These are phyloP conservation scores for Pyrrhosoma nymphula DNA, from an alignment of 2,888 invertebrate species.

Conservation along the genomic window DNA sequence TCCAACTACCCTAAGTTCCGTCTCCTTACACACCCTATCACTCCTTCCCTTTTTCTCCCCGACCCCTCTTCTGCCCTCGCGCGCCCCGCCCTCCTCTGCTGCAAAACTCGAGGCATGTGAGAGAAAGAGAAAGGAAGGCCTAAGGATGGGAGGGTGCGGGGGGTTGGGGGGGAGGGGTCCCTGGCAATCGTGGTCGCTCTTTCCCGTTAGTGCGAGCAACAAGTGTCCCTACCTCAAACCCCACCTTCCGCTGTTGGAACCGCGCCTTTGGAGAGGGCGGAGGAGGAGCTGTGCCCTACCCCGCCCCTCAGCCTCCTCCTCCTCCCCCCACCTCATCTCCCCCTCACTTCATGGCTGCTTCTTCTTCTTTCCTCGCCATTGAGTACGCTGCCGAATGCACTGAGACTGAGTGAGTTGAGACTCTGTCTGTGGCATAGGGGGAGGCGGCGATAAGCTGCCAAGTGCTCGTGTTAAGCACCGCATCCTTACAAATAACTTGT, in stretches of 20 bases:
- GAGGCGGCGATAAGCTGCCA: not conserved
- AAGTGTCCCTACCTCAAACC: constrained; percentile 45
- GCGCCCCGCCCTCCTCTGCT: too few species aligned
- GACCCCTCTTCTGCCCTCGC: not conserved
- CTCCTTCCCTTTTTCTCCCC: not conserved
- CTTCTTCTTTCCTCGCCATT: not conserved
- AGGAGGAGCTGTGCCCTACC: not conserved
- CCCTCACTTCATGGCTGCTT: not conserved
- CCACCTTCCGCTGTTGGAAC: constrained; percentile 2
- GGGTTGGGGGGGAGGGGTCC: not conserved
- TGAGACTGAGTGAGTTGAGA: not conserved
- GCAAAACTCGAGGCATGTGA: not conserved
- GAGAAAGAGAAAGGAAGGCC: not conserved
- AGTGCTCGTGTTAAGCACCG: not conserved
- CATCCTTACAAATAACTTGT: not conserved
- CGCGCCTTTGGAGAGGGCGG: not conserved
- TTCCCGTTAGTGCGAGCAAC: constrained; percentile 39
- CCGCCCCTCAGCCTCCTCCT: not conserved
- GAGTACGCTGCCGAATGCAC: constrained; percentile 9
- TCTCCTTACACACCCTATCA: not conserved
- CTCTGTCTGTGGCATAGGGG: not conserved
- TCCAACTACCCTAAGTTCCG: too few species aligned
- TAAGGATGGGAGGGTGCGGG: not conserved
- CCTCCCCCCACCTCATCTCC: too few species aligned
- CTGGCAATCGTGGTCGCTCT: constrained; percentile 27